Evolutionary conservation across 2,888 invertebrate species (phyloP).

Genomic region (Coenonympha arcania): DNA sequence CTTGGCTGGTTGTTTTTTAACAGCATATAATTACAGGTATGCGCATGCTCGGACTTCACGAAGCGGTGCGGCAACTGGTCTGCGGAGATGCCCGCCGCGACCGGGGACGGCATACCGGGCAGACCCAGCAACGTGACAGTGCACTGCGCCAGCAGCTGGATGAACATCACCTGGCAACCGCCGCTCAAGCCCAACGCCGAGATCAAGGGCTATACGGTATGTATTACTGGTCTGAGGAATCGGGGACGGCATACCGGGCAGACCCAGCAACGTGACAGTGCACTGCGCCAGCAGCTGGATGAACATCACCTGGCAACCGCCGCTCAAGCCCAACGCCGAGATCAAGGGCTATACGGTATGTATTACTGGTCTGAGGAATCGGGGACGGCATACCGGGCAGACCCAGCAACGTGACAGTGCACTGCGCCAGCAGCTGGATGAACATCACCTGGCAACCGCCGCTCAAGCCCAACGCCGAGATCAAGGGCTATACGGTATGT

Average conservation of each 20-base stretch:
- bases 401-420: no score
- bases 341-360: no score
- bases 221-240: no score
- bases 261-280: no score
- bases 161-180: slow-evolving; percentile 82
- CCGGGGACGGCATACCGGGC: slow-evolving; percentile 86
- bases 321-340: no score
- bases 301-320: no score
- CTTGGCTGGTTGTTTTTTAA: not conserved
- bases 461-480: slow-evolving; percentile 82
- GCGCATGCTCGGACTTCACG: slow-evolving; percentile 88
- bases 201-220: slow-evolving; percentile 66
- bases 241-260: no score
- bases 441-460: no score
- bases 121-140: slow-evolving; percentile 80
- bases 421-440: no score
- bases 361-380: no score
- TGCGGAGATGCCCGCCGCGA: slow-evolving; percentile 82
- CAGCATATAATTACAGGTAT: slow-evolving; percentile 54
- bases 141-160: slow-evolving; percentile 72
- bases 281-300: no score
- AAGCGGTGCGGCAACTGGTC: slow-evolving; percentile 86
- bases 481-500: slow-evolving; percentile 59
- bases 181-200: slow-evolving; percentile 84
- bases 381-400: no score